Base-by-base conservation (phyloP, 2,888 invertebrate genomes). In the Drosophila neutralis region DNA sequence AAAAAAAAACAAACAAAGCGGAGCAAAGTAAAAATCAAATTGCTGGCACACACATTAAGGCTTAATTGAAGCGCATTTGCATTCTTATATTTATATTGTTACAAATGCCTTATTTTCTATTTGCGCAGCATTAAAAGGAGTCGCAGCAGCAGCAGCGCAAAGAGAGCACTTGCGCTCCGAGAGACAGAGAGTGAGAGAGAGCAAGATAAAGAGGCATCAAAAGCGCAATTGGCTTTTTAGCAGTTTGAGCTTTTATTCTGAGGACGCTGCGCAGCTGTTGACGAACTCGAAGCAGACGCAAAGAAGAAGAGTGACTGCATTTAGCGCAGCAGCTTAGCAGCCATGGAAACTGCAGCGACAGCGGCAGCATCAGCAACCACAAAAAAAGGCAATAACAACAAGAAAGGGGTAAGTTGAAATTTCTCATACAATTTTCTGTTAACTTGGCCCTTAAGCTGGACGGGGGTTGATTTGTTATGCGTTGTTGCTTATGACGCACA, bases 371-470 rank as follows among this genome's bases (percentile, higher is more conserved):
- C 76, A 71, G 51, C 69, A 66, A 57, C 68, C 58, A 51, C 72
- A 57, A 66, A 62, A 63, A 76, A 66, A 52, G 68, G 36, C 61
- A 73, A 36, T 67, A 83, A 59, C 59, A 80, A 66, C 76, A 79
- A 65, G 59, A 90, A 90, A 76, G 87, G 90, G 87, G 87, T 87
- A 89, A 90, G 89, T 87, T 59, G 35, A 56, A 54, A 51, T 53
- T 38, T 53, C 58, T 52, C 56, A 29, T 49, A 31, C 21, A 42
- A 27, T 58, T 72, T 42, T 69, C 56, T 72, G 78, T 78, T 89
- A 89, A 87, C 85, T 84, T 89, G 85, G 85, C 69, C 85, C 74
- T 87, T 76, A 76, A 73, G 62, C 73, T 73, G 61, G 48, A 51
- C 73, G 69, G 73, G 85, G 85, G 85, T 78, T 76, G 87, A 67